A percentile compares a stretch with the other conserved stretches of the same genome.
These are phyloP conservation scores for Kradibia gibbosae DNA, from an alignment of 1,140 invertebrate genomes.

Conservation along the genomic window DNA sequence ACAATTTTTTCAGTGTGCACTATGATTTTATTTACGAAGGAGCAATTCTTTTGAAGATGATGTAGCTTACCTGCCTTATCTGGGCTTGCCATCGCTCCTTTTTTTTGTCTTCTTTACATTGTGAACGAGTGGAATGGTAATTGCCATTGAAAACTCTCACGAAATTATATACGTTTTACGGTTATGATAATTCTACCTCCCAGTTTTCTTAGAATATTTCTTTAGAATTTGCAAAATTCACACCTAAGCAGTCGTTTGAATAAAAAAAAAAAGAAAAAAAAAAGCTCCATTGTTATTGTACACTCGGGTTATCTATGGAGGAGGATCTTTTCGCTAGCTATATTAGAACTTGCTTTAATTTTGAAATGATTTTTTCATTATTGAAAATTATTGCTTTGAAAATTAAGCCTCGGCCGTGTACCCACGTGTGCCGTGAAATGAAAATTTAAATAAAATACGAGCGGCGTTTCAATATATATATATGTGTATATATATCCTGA, in stretches of 20 bases:
- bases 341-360: too few species aligned
- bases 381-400: too few species aligned
- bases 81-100: not conserved
- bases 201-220: not conserved
- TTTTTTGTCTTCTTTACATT: not conserved
- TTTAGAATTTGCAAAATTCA: not conserved
- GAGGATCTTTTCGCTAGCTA: too few species aligned
- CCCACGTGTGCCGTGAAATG: too few species aligned
- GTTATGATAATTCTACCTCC: not conserved
- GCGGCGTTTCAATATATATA: too few species aligned
- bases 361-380: too few species aligned
- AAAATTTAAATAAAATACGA: too few species aligned
- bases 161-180: not conserved
- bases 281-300: not conserved
- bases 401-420: too few species aligned
- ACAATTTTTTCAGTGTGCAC: not conserved
- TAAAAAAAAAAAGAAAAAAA: not conserved
- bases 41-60: not conserved
- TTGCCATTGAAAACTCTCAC: not conserved
- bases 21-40: not conserved
- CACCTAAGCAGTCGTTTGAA: not conserved
- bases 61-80: not conserved
- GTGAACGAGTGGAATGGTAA: not conserved
- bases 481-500: too few species aligned
- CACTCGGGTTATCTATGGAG: too few species aligned